Evolutionary conservation across 2,113 vertebrate genomes (phyloP).

Genomic region (Taxidea taxus): DNA sequence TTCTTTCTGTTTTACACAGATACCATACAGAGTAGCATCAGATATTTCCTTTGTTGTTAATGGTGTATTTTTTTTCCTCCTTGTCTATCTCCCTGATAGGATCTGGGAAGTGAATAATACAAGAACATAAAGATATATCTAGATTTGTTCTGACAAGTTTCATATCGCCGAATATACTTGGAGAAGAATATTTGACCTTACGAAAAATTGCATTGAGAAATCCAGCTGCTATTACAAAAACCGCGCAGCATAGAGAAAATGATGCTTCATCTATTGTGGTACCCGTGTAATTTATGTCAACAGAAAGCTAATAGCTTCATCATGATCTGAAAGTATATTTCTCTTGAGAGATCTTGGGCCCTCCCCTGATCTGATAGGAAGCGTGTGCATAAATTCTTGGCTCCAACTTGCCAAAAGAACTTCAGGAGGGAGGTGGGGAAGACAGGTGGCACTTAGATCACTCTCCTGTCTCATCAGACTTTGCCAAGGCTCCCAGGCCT

Average conservation of each 20-base stretch:
- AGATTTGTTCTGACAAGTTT: constrained; percentile 63
- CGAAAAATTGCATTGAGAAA: constrained; percentile 45
- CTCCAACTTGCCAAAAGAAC: not conserved
- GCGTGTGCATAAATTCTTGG: not conserved
- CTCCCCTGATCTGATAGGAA: not conserved
- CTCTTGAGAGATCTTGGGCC: not conserved
- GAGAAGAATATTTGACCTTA: constrained; percentile 35
- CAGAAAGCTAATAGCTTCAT: constrained; percentile 54
- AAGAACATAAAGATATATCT: constrained; percentile 37
- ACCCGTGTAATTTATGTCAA: not conserved
- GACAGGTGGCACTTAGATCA: not conserved
- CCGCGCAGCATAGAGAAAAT: constrained; percentile 16
- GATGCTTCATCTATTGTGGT: not conserved
- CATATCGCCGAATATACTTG: constrained; percentile 16
- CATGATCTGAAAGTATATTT: constrained; percentile 40
- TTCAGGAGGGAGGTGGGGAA: not conserved
- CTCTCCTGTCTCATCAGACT: not conserved
- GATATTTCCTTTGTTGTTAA: constrained; percentile 47
- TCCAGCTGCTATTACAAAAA: not conserved
- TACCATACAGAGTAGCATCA: not conserved
- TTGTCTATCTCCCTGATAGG: constrained; percentile 15
- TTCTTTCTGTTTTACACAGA: constrained; percentile 31
- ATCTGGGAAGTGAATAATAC: constrained; percentile 45
- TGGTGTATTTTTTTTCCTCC: constrained; percentile 46
- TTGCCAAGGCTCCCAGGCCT: not conserved